phyloP scores from a whole-genome alignment of 2,797 vertebrate genomes.

The Chelon auratus region DNA sequence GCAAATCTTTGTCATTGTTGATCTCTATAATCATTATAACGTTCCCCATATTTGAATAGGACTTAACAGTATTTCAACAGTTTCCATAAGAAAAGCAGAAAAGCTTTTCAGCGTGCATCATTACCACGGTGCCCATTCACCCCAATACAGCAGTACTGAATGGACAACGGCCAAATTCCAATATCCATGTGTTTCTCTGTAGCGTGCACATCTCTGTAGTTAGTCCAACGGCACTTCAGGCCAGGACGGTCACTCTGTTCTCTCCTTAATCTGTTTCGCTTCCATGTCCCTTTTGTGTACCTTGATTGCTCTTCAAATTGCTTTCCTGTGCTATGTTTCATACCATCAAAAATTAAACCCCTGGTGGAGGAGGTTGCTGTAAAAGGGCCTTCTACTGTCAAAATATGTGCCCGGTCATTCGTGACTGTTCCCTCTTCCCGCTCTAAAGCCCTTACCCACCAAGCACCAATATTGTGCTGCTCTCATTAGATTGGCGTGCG shows the following conservation, averaged over 20 bases:
- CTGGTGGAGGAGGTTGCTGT: slow-evolving; percentile 65
- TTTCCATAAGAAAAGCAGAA: slow-evolving; percentile 27
- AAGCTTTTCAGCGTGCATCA: slow-evolving; percentile 21
- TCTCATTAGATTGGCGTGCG: slow-evolving; percentile 54
- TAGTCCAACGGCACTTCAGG: slow-evolving; percentile 75
- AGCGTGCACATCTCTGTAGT: slow-evolving; percentile 65
- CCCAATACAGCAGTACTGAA: slow-evolving; percentile 31
- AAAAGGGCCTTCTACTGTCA: slow-evolving; percentile 63
- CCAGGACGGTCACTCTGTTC: slow-evolving; percentile 64
- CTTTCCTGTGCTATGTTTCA: slow-evolving; percentile 78
- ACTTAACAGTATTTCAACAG: background rate
- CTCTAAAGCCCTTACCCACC: slow-evolving; percentile 54
- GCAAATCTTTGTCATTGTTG: slow-evolving; percentile 16
- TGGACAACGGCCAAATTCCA: slow-evolving; percentile 59
- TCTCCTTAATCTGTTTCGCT: slow-evolving; percentile 77
- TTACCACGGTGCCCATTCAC: slow-evolving; percentile 29
- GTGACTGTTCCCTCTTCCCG: slow-evolving; percentile 64
- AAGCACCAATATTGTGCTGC: slow-evolving; percentile 47
- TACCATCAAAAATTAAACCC: slow-evolving; percentile 76
- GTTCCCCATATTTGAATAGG: slow-evolving; percentile 30
- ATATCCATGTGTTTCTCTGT: slow-evolving; percentile 69
- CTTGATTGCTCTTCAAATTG: slow-evolving; percentile 85
- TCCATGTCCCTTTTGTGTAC: slow-evolving; percentile 81
- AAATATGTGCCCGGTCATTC: slow-evolving; percentile 76
- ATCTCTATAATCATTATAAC: slow-evolving; percentile 28